Percentiles rank a stretch among this genome's conserved stretches.
phyloP scores from a whole-genome alignment of 2,113 vertebrate genomes.

The Dasyprocta punctata region DNA sequence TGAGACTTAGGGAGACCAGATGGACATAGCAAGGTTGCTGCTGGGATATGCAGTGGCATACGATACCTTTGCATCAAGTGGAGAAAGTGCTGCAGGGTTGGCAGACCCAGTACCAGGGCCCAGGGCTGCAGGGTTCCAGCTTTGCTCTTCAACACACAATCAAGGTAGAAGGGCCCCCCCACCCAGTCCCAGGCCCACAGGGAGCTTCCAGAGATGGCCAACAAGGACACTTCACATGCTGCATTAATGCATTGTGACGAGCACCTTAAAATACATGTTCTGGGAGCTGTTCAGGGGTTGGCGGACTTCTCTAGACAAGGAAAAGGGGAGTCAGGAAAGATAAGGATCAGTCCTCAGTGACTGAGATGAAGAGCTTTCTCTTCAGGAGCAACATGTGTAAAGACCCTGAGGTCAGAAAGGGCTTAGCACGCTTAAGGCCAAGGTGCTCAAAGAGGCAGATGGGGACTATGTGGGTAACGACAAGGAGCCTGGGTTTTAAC shows the following conservation, averaged over 20 bases:
- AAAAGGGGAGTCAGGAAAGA: background rate
- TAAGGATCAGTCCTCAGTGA: background rate
- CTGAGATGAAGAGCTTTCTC: background rate
- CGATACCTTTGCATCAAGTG: background rate
- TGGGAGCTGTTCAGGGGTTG: background rate
- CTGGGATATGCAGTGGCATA: accelerated
- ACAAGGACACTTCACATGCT: background rate
- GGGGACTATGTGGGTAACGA: background rate
- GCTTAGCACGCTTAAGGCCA: background rate
- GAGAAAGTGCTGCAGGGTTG: background rate
- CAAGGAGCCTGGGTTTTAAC: background rate
- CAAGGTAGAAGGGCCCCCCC: accelerated
- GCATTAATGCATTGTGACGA: background rate
- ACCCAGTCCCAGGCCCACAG: background rate
- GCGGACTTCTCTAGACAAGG: background rate
- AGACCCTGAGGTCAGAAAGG: slow-evolving; percentile 29
- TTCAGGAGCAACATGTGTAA: slow-evolving; percentile 3
- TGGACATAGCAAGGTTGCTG: background rate
- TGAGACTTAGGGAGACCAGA: background rate
- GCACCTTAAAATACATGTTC: background rate
- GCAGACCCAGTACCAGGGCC: background rate
- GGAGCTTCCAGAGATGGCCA: background rate
- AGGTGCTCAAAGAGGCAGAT: background rate
- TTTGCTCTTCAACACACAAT: accelerated
- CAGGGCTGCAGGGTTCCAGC: background rate